phyloP scores from a whole-genome alignment of 2,888 invertebrate species.

The Lacanobia oleracea region DNA sequence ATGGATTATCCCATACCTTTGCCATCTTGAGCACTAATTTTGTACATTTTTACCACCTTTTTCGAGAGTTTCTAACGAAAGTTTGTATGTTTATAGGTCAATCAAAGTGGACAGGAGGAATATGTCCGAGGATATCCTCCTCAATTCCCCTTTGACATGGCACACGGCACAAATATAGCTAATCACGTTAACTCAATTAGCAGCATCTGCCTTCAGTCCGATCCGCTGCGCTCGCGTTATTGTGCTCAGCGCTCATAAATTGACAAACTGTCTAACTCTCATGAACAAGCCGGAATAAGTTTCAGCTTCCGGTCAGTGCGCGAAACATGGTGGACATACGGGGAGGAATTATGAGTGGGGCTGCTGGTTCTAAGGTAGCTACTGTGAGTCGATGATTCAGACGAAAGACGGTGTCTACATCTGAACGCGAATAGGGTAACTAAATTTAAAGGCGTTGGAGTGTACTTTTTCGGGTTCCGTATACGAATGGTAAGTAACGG shows the following conservation, averaged over 20 bases:
- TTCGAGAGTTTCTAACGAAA: too few species aligned
- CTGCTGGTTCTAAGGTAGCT: constrained; percentile 28
- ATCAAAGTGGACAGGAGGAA: too few species aligned
- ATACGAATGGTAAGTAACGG: too few species aligned
- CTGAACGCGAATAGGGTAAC: too few species aligned
- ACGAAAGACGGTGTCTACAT: too few species aligned
- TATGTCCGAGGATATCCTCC: neutral
- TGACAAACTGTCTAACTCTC: constrained; percentile 90
- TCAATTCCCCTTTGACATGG: constrained; percentile 29
- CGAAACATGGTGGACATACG: constrained; percentile 77
- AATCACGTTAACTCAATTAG: constrained; percentile 81
- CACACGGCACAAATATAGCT: constrained; percentile 59
- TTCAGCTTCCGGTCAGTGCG: constrained; percentile 89
- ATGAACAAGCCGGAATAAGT: constrained; percentile 88
- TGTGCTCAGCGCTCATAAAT: constrained; percentile 86
- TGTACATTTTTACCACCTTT: too few species aligned
- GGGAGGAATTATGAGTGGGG: constrained; percentile 38
- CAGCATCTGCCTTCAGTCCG: constrained; percentile 81
- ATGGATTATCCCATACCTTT: too few species aligned
- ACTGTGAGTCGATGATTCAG: too few species aligned
- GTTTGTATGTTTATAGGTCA: too few species aligned
- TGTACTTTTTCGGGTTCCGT: too few species aligned
- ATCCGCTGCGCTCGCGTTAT: constrained; percentile 76
- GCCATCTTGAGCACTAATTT: too few species aligned
- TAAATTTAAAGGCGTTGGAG: too few species aligned